A percentile compares a stretch with the other conserved stretches of the same genome.
phyloP scores from a whole-genome alignment of 2,797 vertebrate species.

The Neosilurus mollespiculum region DNA sequence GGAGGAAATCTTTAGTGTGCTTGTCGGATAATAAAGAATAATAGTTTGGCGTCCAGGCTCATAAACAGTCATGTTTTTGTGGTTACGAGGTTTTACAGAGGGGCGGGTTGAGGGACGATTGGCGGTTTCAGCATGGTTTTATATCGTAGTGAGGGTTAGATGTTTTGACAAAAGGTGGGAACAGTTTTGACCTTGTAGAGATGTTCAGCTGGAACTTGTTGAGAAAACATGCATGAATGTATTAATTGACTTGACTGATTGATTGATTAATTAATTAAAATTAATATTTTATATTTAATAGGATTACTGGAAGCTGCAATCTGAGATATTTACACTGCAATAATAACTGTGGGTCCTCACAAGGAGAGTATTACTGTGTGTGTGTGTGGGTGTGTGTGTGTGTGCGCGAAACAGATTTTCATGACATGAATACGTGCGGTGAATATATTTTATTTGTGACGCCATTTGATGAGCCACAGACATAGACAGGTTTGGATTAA shows the following conservation, averaged over 20 bases:
- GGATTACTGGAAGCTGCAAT: no score
- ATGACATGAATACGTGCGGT: background rate
- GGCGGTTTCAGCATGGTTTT: background rate
- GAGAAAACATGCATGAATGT: background rate
- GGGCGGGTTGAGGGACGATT: background rate
- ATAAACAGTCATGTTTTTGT: no score
- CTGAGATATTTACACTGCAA: no score
- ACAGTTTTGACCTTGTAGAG: background rate
- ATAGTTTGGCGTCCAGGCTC: no score
- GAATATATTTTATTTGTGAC: background rate
- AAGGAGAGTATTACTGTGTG: background rate
- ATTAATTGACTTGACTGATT: no score
- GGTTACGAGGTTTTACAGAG: background rate
- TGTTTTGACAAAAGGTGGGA: background rate
- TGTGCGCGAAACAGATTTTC: background rate
- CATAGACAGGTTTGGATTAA: slow-evolving; percentile 5
- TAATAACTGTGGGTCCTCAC: background rate
- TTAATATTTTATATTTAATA: no score
- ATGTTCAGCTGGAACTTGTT: background rate
- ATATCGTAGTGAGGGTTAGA: background rate
- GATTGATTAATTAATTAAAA: no score
- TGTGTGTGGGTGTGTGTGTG: background rate
- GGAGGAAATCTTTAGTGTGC: no score
- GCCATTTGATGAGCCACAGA: background rate
- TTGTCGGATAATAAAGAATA: no score